phyloP scores from a whole-genome alignment of 2,888 invertebrate genomes.

The Unio pictorum region DNA sequence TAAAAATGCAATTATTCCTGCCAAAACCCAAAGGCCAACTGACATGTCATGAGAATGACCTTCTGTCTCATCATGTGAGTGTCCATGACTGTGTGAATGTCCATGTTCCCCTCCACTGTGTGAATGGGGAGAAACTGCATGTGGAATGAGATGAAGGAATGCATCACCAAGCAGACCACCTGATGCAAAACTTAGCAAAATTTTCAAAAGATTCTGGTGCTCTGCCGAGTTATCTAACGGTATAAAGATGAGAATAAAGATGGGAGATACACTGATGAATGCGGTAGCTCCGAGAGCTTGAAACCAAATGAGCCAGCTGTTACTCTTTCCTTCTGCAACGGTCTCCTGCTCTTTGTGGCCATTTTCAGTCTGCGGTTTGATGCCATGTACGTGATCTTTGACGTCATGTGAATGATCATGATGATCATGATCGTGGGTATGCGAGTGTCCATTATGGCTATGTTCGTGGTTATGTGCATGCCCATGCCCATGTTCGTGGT shows the following conservation, averaged over 20 bases:
- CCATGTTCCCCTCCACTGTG: constrained; percentile 62
- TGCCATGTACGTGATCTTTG: constrained; percentile 16
- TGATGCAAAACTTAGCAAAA: constrained; percentile 74
- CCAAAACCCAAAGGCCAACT: constrained; percentile 94
- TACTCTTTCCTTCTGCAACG: constrained; percentile 65
- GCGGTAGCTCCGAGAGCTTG: constrained; percentile 92
- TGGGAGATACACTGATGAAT: constrained; percentile 95
- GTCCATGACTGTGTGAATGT: constrained; percentile 73
- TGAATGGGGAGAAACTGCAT: constrained; percentile 80
- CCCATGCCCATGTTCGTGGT: constrained; percentile 40
- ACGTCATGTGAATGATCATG: constrained; percentile 29
- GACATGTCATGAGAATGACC: constrained; percentile 81
- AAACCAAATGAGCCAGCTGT: constrained; percentile 77
- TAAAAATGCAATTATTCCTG: constrained; percentile 92
- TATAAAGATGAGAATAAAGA: constrained; percentile 91
- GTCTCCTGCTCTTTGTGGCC: background rate
- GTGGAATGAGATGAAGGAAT: constrained; percentile 98
- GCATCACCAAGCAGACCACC: constrained; percentile 95
- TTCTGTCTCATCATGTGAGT: constrained; percentile 50
- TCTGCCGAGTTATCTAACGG: constrained; percentile 85
- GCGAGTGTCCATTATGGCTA: constrained; percentile 45
- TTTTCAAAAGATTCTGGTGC: constrained; percentile 89
- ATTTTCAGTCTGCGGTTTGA: constrained; percentile 3
- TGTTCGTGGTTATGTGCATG: constrained; percentile 42
- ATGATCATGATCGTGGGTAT: constrained; percentile 33